Evolutionary conservation across 1,140 invertebrate genomes (phyloP).

Genomic region (Drosophila santomea): DNA sequence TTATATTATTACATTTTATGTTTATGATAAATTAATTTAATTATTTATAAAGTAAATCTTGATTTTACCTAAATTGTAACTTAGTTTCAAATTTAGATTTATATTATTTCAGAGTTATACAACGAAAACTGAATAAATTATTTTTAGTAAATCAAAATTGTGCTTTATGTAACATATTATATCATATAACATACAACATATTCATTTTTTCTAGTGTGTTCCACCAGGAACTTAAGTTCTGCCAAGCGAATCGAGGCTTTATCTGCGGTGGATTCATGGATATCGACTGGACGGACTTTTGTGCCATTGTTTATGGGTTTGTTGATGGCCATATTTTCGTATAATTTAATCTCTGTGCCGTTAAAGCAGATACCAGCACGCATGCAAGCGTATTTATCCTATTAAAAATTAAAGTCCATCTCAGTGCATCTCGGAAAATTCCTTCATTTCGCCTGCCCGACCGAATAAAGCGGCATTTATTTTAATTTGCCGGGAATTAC

Average conservation of each 20-base stretch:
- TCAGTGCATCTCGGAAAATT: slow-evolving; percentile 23
- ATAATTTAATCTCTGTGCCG: slow-evolving; percentile 54
- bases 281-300: slow-evolving; percentile 4
- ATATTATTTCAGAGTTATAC: too few relatives aligned
- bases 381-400: slow-evolving; percentile 29
- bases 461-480: slow-evolving; percentile 50
- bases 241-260: slow-evolving; percentile 1
- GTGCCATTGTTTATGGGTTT: slow-evolving; percentile 38
- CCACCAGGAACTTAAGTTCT: not conserved
- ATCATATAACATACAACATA: not conserved
- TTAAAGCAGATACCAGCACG: not conserved
- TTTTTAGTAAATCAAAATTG: too few relatives aligned
- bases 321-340: slow-evolving; percentile 51
- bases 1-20: too few relatives aligned
- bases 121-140: too few relatives aligned
- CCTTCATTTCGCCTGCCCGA: slow-evolving; percentile 26
- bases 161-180: too few relatives aligned
- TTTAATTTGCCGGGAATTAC: slow-evolving; percentile 41
- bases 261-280: not conserved
- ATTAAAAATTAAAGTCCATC: slow-evolving; percentile 53
- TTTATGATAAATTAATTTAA: too few relatives aligned
- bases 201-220: not conserved
- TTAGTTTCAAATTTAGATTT: too few relatives aligned
- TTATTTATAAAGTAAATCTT: too few relatives aligned
- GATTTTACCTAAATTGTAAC: too few relatives aligned